phyloP scores from a whole-genome alignment of 2,888 invertebrate species.

The Sesamia inferens region DNA sequence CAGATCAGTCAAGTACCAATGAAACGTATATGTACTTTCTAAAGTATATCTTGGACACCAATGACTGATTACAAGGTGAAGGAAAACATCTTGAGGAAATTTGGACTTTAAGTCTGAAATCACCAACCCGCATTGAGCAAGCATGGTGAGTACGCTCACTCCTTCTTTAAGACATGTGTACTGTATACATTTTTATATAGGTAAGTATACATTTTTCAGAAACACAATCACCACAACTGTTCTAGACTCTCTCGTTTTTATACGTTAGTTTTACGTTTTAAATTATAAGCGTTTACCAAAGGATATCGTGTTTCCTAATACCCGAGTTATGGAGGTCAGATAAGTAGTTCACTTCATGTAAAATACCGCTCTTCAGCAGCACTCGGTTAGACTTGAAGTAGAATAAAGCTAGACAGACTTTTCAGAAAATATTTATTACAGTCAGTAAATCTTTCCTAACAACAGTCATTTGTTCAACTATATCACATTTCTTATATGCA shows the following conservation, averaged over 20 bases:
- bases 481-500: slow-evolving; percentile 6
- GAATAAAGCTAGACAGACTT: background rate
- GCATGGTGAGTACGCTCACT: too few relatives aligned
- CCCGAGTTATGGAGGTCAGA: background rate
- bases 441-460: background rate
- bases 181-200: too few relatives aligned
- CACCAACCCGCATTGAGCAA: too few relatives aligned
- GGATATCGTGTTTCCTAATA: background rate
- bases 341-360: background rate
- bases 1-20: too few relatives aligned
- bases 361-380: background rate
- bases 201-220: too few relatives aligned
- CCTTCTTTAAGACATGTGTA: background rate
- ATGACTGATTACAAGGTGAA: too few relatives aligned
- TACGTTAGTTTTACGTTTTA: too few relatives aligned
- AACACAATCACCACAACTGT: background rate
- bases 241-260: too few relatives aligned
- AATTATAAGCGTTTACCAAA: background rate
- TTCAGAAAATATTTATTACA: background rate
- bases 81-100: too few relatives aligned
- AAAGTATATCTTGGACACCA: too few relatives aligned
- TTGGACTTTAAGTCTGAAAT: background rate
- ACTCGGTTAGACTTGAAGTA: background rate
- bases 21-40: too few relatives aligned
- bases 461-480: background rate